A percentile compares a stretch with the other conserved stretches of the same genome.
Evolutionary conservation across 2,888 invertebrate species (phyloP).

Genomic region (Apodemia duryi): DNA sequence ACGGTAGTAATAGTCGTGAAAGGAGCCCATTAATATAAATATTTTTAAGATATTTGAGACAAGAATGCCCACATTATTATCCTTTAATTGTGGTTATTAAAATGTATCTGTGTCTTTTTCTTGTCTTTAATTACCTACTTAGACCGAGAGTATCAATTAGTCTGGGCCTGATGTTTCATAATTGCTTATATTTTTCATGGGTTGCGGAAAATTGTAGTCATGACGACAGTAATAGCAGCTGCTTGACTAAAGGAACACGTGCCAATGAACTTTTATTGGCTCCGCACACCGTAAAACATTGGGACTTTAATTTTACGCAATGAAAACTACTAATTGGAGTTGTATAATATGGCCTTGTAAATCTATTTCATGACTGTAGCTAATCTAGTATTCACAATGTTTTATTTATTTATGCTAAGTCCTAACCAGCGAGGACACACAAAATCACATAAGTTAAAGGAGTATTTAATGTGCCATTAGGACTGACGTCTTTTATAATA

Average conservation of each 20-base stretch:
- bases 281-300: conserved; percentile 47
- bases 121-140: not conserved
- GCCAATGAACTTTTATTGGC: conserved; percentile 69
- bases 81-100: not conserved
- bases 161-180: not conserved
- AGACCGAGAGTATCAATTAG: not conserved
- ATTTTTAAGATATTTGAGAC: too few species aligned
- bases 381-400: conserved; percentile 10
- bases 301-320: conserved; percentile 49
- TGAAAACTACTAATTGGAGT: conserved; percentile 35
- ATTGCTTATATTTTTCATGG: conserved; percentile 1
- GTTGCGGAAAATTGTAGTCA: conserved; percentile 31
- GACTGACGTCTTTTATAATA: not conserved
- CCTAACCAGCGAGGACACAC: not conserved
- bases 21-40: too few species aligned
- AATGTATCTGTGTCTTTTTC: not conserved
- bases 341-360: conserved; percentile 16
- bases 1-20: too few species aligned
- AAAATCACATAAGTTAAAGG: not conserved
- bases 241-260: conserved; percentile 42
- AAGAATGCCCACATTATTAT: not conserved
- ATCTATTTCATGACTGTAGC: conserved; percentile 1
- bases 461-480: not conserved
- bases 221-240: conserved; percentile 43
- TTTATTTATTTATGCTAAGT: not conserved